phyloP scores from a whole-genome alignment of 37 sponge, comb jelly and placozoan species.

The Halichondria panicea region DNA sequence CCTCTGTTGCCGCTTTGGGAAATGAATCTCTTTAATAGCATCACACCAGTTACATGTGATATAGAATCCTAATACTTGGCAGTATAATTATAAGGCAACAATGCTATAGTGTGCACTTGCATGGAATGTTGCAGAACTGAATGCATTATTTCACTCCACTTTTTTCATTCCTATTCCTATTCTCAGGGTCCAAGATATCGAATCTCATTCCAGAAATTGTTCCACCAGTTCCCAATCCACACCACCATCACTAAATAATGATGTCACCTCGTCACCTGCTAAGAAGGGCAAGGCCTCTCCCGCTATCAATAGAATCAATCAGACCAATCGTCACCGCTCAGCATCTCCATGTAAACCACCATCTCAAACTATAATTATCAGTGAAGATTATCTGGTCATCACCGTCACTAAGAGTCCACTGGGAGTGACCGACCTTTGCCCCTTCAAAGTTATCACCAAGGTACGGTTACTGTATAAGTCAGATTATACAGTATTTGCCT shows the following conservation, averaged over 20 bases:
- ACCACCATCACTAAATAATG: neutral
- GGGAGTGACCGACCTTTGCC: constrained; percentile 61
- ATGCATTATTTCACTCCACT: neutral
- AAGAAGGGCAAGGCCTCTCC: constrained; percentile 3
- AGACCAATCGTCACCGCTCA: too few relatives aligned
- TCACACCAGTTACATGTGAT: too few relatives aligned
- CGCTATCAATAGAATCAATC: neutral
- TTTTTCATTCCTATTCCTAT: too few relatives aligned
- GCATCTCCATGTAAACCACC: neutral
- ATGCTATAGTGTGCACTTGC: neutral
- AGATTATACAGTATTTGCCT: too few relatives aligned
- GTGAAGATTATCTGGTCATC: constrained; percentile 28
- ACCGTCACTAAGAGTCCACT: constrained; percentile 67
- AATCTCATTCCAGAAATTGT: constrained; percentile 63
- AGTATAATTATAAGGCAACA: too few relatives aligned
- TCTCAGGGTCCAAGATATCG: constrained; percentile 48
- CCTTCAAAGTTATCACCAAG: constrained; percentile 84
- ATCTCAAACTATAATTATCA: neutral
- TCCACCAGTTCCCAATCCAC: constrained; percentile 20
- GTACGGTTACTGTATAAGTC: constrained; percentile 10
- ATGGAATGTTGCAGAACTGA: neutral
- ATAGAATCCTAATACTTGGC: too few relatives aligned
- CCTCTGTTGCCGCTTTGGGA: too few relatives aligned
- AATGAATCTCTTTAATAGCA: too few relatives aligned
- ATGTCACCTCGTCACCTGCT: neutral